Percentiles rank a stretch among this genome's conserved stretches.
Conservation (phyloP, 2,113 vertebrate species). For the Gasterosteus nipponicus region DNA sequence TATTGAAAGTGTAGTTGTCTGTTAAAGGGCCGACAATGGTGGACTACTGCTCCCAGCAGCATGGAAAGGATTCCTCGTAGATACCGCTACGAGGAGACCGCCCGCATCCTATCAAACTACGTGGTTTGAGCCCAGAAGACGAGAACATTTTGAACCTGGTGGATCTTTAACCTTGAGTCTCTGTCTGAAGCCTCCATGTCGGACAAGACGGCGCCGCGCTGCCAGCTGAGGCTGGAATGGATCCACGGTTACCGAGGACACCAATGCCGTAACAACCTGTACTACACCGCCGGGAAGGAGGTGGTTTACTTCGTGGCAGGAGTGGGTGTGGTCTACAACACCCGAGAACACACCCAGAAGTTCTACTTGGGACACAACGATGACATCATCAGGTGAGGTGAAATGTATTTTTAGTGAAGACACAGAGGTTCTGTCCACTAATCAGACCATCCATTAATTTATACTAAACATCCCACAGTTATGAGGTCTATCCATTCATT, state of each 20-base stretch:
- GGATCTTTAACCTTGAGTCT: not conserved
- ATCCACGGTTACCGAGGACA: conserved; percentile 97
- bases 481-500: too few species aligned
- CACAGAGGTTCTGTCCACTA: not conserved
- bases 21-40: not conserved
- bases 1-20: conserved; percentile 42
- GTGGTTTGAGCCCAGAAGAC: not conserved
- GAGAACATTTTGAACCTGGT: rapidly evolving
- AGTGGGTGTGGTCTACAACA: conserved; percentile 97
- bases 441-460: not conserved
- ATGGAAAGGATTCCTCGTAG: not conserved
- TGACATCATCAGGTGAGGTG: conserved; percentile 93
- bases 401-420: not conserved
- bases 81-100: not conserved
- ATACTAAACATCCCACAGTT: too few species aligned
- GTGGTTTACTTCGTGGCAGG: conserved; percentile 98
- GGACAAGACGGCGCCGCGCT: conserved; percentile 93
- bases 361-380: conserved; percentile 98
- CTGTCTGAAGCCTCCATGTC: conserved; percentile 76
- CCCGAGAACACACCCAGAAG: conserved; percentile 96
- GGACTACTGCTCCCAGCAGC: not conserved
- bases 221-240: conserved; percentile 97
- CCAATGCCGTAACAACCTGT: conserved; percentile 99
- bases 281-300: conserved; percentile 96
- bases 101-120: not conserved